Evolutionary conservation across 2,797 vertebrate genomes (phyloP).

Genomic region (Silurus aristotelis): DNA sequence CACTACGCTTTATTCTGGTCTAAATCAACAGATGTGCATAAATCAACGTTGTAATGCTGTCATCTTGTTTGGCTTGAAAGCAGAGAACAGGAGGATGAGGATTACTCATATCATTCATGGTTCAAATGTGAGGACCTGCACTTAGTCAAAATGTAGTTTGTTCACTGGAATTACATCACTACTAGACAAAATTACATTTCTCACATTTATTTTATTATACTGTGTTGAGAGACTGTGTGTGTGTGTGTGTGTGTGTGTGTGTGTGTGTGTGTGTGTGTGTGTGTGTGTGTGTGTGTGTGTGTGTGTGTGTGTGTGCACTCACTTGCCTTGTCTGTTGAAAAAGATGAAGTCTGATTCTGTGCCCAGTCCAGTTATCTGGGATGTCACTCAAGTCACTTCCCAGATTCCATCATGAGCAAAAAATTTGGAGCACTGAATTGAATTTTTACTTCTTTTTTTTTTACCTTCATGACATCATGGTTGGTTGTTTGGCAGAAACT

Average conservation of each 20-base stretch:
- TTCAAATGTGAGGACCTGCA: neutral
- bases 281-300: neutral
- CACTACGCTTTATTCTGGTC: too few relatives aligned
- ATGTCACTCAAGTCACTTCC: constrained; percentile 2
- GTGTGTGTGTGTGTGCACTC: neutral
- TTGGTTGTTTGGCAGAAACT: neutral
- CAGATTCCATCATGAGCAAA: neutral
- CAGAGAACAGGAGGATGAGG: neutral
- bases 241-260: neutral
- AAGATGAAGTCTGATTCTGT: constrained; percentile 1
- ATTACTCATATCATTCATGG: neutral
- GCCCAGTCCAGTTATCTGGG: neutral
- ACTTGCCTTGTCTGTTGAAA: neutral
- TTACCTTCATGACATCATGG: neutral
- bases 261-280: neutral
- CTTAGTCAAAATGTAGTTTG: neutral
- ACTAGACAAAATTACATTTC: neutral
- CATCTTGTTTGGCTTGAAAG: too few relatives aligned
- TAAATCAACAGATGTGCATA: too few relatives aligned
- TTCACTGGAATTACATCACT: neutral
- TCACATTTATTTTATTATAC: neutral
- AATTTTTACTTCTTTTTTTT: neutral
- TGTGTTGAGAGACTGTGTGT: neutral
- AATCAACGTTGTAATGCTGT: too few relatives aligned
- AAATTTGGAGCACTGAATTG: neutral